These are phyloP conservation scores for Coenobita brevimanus DNA, from an alignment of 1,140 invertebrate species.

Conservation along the genomic window DNA sequence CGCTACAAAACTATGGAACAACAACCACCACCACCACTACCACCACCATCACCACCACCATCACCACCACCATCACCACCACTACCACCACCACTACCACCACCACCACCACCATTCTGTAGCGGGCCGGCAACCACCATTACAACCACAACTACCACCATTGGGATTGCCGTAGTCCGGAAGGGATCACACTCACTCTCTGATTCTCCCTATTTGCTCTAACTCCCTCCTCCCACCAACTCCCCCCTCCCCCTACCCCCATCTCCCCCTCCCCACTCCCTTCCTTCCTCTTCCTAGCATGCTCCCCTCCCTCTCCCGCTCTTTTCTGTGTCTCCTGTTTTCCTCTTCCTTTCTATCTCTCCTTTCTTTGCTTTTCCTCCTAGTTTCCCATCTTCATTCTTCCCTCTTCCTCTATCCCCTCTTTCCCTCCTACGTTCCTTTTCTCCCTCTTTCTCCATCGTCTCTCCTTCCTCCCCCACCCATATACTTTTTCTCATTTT, in stretches of 20 bases:
- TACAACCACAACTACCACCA: too few relatives aligned
- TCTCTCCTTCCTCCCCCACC: not conserved
- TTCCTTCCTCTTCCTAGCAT: too few relatives aligned
- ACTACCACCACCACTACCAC: conserved; percentile 1
- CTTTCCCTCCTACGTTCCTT: not conserved
- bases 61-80: not conserved
- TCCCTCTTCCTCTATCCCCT: not conserved
- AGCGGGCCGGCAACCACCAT: too few relatives aligned
- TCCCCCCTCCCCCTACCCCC: not conserved
- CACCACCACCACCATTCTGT: not conserved
- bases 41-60: not conserved
- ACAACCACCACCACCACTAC: not conserved
- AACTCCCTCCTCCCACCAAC: not conserved
- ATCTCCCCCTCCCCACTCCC: not conserved
- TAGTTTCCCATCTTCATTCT: too few relatives aligned
- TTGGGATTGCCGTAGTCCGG: too few relatives aligned
- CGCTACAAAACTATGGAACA: too few relatives aligned
- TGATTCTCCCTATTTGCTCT: not conserved
- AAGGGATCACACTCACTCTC: not conserved
- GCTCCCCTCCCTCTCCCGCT: too few relatives aligned
- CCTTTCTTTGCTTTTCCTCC: not conserved
- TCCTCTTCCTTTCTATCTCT: too few relatives aligned
- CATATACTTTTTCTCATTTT: too few relatives aligned
- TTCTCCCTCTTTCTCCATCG: not conserved
- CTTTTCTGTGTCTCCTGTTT: too few relatives aligned